Percentiles rank a stretch among this genome's conserved stretches.
These are phyloP conservation scores for Nerophis ophidion DNA, from an alignment of 2,113 vertebrate genomes.

Conservation along the genomic window DNA sequence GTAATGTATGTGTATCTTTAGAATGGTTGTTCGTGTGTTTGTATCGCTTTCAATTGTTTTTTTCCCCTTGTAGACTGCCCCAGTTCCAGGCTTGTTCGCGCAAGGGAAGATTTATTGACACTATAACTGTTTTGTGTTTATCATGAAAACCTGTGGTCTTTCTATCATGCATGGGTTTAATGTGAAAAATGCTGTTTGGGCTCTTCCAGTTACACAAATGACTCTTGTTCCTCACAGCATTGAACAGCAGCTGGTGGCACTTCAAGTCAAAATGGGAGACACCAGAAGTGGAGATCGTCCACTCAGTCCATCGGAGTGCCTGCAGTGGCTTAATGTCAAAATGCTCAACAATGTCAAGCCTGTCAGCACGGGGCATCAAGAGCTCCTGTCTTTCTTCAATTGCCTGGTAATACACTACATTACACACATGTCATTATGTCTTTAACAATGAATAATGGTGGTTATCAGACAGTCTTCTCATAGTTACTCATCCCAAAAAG, in stretches of 20 bases:
- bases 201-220: conserved; percentile 4
- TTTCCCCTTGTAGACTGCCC: background rate
- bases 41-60: conserved; percentile 10
- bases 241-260: conserved; percentile 80
- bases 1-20: conserved; percentile 12
- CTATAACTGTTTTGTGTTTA: conserved; percentile 7
- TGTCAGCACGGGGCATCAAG: conserved; percentile 67
- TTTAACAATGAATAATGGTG: no score
- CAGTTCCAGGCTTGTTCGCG: background rate
- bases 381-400: conserved; percentile 82
- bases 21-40: conserved; percentile 5
- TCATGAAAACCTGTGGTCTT: background rate
- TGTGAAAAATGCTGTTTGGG: background rate
- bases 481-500: no score
- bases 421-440: no score
- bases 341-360: conserved; percentile 59
- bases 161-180: background rate
- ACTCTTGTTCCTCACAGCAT: conserved; percentile 68
- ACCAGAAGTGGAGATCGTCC: conserved; percentile 64
- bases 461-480: no score
- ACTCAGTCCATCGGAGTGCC: conserved; percentile 72
- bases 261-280: conserved; percentile 78
- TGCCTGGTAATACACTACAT: conserved; percentile 78
- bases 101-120: conserved; percentile 4
- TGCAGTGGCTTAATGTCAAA: conserved; percentile 78